Evolutionary conservation across 2,113 vertebrate genomes (phyloP), one percentile per base, ranked within the genome.

Genomic region (Colistium nudipinnis): DNA sequence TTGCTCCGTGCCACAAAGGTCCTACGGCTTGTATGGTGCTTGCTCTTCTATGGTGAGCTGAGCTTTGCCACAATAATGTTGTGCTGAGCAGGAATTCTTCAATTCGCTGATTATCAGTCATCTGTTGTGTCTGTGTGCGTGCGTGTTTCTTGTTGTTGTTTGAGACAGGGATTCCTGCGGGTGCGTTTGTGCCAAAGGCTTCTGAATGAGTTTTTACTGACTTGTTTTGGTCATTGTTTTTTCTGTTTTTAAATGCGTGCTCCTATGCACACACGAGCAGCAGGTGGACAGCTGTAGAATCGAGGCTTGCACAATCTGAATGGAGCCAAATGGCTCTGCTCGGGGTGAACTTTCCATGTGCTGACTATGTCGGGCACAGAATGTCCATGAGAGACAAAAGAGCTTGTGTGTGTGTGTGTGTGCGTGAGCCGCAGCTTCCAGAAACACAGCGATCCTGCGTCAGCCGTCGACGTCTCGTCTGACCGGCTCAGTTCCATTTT

Each of bases 391-490:
- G 56, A 36, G 24, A 86, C 78, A 76, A 80, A 30, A 13, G 67
- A 60, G 44, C 60, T 43, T 73, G 47, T 86, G 72, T 86, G 30
- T n/a, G n/a, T 73, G 47, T 86, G 72, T 86, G 30, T n/a, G n/a
- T n/a, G n/a, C n/a, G n/a, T 27, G 0, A 4, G 17, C 70, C 16
- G 66, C 69, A 45, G 78, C 76, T 78, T 71, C 68, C 57, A 79
- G 68, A 81, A 78, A 25, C 12, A 1, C 33, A 13, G 27, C 2
- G 13, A 25, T 30, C 62, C 55, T 55, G 52, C 10, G 25, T 61
- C 45, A 33, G 52, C 64, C 51, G 19, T 77, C 62, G 56, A 53
- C 10, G 0, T 17, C 36, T 39, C 38, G 48, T 57, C 31, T 41
- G 27, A 41, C 9, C n/a, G 12, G 25, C 16, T 19, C 36, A 74